These are phyloP conservation scores for Rhea pennata DNA, from an alignment of 2,113 vertebrate species.

Conservation along the genomic window DNA sequence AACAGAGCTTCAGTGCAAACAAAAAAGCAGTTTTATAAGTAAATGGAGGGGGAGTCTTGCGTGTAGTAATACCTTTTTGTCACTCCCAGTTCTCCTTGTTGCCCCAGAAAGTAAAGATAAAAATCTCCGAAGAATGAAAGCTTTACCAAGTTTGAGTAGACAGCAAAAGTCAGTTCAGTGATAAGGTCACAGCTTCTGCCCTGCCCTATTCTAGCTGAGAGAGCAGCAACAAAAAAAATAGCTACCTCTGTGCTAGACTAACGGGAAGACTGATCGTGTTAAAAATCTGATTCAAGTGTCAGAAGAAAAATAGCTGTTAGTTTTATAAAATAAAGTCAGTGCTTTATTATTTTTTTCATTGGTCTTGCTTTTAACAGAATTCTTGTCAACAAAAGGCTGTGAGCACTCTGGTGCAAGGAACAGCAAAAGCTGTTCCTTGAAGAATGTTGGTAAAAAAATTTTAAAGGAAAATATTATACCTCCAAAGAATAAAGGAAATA, in stretches of 20 bases:
- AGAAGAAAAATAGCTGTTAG: slow-evolving; percentile 19
- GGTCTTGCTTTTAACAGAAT: background rate
- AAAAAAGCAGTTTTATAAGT: background rate
- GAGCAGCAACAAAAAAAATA: background rate
- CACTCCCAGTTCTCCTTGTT: background rate
- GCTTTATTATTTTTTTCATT: background rate
- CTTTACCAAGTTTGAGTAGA: background rate
- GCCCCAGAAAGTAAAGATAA: background rate
- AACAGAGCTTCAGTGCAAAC: background rate
- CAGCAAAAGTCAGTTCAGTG: background rate
- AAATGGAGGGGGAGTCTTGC: background rate
- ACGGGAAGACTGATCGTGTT: background rate
- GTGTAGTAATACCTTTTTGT: background rate
- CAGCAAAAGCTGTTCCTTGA: background rate
- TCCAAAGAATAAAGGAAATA: slow-evolving; percentile 29
- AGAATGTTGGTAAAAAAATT: background rate
- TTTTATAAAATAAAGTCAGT: slow-evolving; percentile 18
- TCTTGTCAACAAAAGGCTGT: slow-evolving; percentile 6
- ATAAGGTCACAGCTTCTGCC: slow-evolving; percentile 9
- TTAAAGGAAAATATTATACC: background rate
- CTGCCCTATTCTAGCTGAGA: background rate
- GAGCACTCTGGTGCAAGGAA: background rate
- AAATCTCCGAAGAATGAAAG: background rate
- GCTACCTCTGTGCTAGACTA: background rate
- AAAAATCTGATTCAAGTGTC: slow-evolving; percentile 12